These are phyloP conservation scores for Thaumetopoea pityocampa DNA, from an alignment of 1,140 invertebrate species.

Conservation along the genomic window DNA sequence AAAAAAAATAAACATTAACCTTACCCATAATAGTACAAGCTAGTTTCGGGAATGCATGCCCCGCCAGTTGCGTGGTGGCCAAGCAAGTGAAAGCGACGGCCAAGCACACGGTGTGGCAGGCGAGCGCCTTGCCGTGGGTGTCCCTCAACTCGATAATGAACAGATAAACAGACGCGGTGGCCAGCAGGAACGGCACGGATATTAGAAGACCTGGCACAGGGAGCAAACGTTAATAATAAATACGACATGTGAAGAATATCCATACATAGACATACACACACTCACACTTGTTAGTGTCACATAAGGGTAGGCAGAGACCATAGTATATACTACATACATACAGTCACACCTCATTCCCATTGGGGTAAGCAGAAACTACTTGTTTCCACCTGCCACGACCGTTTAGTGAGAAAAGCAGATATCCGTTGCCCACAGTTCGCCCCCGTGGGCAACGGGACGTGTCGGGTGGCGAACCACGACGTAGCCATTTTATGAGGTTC, in stretches of 20 bases:
- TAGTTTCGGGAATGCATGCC: constrained; percentile 41
- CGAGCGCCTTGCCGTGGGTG: constrained; percentile 75
- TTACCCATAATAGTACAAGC: constrained; percentile 72
- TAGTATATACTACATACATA: no score
- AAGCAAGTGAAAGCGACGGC: constrained; percentile 68
- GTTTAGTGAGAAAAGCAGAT: no score
- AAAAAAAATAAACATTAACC: constrained; percentile 9
- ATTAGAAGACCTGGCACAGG: constrained; percentile 62
- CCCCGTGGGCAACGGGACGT: no score
- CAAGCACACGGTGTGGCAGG: constrained; percentile 69
- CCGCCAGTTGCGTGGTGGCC: constrained; percentile 56
- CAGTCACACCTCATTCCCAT: no score
- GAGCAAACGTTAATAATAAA: constrained; percentile 19
- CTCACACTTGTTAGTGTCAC: background rate
- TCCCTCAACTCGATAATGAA: constrained; percentile 74
- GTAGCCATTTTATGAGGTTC: no score
- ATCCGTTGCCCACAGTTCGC: no score
- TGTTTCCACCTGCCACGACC: no score
- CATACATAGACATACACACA: background rate
- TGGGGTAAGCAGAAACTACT: no score
- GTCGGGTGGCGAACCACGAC: no score
- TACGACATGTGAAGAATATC: background rate
- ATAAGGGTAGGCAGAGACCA: no score
- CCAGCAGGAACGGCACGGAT: constrained; percentile 73
- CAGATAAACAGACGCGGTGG: constrained; percentile 73